Base-by-base conservation (phyloP, 2,888 invertebrate species). In the Lottia gigantea region DNA sequence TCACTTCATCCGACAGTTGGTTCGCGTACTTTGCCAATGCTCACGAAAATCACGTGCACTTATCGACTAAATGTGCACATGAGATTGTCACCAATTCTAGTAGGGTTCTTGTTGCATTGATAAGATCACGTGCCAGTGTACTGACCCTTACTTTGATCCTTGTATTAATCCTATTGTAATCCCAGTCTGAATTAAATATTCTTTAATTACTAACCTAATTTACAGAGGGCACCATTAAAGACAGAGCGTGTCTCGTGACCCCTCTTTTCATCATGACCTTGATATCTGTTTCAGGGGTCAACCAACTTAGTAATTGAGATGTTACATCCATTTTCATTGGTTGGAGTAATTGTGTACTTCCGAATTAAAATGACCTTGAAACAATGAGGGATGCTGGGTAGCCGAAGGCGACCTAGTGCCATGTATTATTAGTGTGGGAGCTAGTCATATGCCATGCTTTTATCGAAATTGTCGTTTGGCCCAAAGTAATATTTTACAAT, bases 1-100 rank as follows among this genome's bases (percentile, higher is more conserved):
- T 55, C 55, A 55, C 55, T 55, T 55, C 55, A 55, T 55, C 55
- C 55, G 55, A 55, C 55, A 55, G 55, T 55, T 55, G 55, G 19
- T 55, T 23, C 55, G 19, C 19, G 19, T 55, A 55, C 55, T 55
- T 55, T 19, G 0, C 19, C 19, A 55, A 55, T 55, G 19, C 55
- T 19, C 55, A 23, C 19, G 55, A 55, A 55, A 12, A 19, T 55
- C 55, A 55, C 55, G 55, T 55, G 55, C 55, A 55, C 40, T 40
- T 55, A 23, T 55, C 55, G 55, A 23, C 55, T 12, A 55, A 55
- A 55, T 55, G 55, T 23, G 23, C 55, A 55, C 55, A 55, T 11
- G 19, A 23, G 19, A 55, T 55, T 55, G 55, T 55, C 23, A 23
- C 55, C 19, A 19, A 19, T 19, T 23, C 19, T 23, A 12, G 19